A percentile compares a stretch with the other conserved stretches of the same genome.
Conservation (phyloP, 2,888 invertebrate species). For the Drosophila pseudotalamancana region DNA sequence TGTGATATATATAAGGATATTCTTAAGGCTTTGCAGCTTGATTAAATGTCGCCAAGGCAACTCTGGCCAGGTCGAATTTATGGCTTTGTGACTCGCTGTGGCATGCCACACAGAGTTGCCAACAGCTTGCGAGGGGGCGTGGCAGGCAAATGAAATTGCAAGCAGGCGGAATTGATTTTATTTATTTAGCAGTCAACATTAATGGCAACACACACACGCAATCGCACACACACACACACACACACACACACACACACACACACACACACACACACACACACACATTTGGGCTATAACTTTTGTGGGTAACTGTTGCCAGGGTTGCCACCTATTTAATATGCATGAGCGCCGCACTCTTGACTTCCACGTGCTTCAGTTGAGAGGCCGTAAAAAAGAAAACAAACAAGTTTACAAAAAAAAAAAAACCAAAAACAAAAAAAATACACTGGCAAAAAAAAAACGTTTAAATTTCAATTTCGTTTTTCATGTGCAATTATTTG, state of each 20-base stretch:
- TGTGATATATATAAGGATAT: not conserved
- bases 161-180: conserved; percentile 73
- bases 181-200: conserved; percentile 70
- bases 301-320: conserved; percentile 24
- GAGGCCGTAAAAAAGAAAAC: not conserved
- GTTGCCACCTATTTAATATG: conserved; percentile 61
- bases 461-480: conserved; percentile 8
- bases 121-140: not conserved
- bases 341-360: conserved; percentile 44
- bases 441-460: not conserved
- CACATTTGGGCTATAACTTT: conserved; percentile 32
- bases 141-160: conserved; percentile 54
- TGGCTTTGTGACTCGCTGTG: conserved; percentile 64
- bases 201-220: conserved; percentile 25
- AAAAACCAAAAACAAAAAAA: not conserved
- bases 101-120: conserved; percentile 44
- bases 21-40: conserved; percentile 28
- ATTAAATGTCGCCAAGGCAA: conserved; percentile 56
- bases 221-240: conserved; percentile 9
- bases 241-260: conserved; percentile 15
- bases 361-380: not conserved
- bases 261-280: conserved; percentile 13
- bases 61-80: conserved; percentile 28
- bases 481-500: conserved; percentile 38
- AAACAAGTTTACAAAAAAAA: not conserved